Evolutionary conservation across 1,140 invertebrate genomes (phyloP).

Genomic region (Aphaenogaster ashmeadi): DNA sequence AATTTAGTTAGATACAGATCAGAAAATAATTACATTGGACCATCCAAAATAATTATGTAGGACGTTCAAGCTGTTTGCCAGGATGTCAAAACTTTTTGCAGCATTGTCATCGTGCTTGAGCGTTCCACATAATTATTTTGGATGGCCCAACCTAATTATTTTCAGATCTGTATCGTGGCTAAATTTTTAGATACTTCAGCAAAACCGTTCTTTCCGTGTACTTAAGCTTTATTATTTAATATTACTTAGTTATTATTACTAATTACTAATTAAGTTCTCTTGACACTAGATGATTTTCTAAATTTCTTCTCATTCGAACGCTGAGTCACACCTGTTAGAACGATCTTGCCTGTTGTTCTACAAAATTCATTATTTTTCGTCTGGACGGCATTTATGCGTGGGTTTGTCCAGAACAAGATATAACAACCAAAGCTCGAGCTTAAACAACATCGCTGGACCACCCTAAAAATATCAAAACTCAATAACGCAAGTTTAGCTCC

Average conservation of each 20-base stretch:
- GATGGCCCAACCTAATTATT: no score
- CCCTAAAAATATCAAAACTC: slow-evolving; percentile 59
- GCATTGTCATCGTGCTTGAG: no score
- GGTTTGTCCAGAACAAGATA: not conserved
- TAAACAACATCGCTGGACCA: not conserved
- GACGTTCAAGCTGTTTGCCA: no score
- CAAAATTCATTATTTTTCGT: slow-evolving; percentile 2
- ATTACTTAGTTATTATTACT: no score
- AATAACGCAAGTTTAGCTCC: slow-evolving; percentile 13
- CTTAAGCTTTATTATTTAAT: not conserved
- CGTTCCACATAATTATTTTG: no score
- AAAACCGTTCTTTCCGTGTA: no score
- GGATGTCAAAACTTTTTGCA: no score
- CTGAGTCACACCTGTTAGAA: not conserved
- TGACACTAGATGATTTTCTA: not conserved
- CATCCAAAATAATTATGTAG: no score
- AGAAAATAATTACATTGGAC: no score
- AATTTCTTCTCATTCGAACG: not conserved
- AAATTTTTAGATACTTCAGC: no score
- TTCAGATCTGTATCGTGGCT: no score
- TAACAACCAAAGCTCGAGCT: slow-evolving; percentile 1
- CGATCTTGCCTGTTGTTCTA: not conserved
- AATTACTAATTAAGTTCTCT: not conserved
- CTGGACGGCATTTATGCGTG: slow-evolving; percentile 1
- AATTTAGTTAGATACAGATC: no score